A percentile compares a stretch with the other conserved stretches of the same genome.
Evolutionary conservation across 1,140 invertebrate species (phyloP).

Genomic region (Heliconius hermathena): DNA sequence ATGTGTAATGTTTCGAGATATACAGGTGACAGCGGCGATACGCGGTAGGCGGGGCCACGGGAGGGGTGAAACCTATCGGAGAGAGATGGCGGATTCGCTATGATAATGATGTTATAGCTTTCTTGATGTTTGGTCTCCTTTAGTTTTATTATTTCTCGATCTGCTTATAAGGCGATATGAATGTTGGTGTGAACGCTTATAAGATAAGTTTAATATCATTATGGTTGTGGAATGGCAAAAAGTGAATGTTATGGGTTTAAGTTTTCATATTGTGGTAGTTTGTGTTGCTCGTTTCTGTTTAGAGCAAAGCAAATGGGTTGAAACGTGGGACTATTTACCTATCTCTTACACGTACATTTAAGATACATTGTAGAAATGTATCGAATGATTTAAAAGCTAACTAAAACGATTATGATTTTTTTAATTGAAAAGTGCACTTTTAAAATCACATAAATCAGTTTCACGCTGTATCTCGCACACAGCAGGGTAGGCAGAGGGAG

Average conservation of each 20-base stretch:
- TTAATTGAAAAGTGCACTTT: no score
- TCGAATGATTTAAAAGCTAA: no score
- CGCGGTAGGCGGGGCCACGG: constrained; percentile 74
- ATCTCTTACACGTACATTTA: neutral
- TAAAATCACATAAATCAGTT: no score
- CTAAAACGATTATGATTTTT: no score
- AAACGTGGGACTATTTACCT: neutral
- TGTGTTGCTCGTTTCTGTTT: neutral
- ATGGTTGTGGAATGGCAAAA: constrained; percentile 69
- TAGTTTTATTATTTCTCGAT: constrained; percentile 81
- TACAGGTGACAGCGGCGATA: constrained; percentile 79
- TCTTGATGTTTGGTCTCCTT: constrained; percentile 78
- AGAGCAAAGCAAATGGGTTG: neutral
- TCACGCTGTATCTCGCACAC: no score
- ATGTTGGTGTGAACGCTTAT: constrained; percentile 78
- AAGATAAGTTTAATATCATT: constrained; percentile 78
- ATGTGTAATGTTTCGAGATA: constrained; percentile 81
- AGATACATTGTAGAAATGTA: no score
- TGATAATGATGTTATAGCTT: constrained; percentile 82
- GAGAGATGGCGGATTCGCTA: constrained; percentile 79
- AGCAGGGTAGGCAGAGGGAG: no score
- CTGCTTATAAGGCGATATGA: constrained; percentile 81
- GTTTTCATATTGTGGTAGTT: constrained; percentile 43
- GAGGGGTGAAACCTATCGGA: constrained; percentile 78
- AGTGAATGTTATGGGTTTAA: constrained; percentile 71